Evolutionary conservation across 2,113 vertebrate species (phyloP).

Genomic region (Scolopax mira): DNA sequence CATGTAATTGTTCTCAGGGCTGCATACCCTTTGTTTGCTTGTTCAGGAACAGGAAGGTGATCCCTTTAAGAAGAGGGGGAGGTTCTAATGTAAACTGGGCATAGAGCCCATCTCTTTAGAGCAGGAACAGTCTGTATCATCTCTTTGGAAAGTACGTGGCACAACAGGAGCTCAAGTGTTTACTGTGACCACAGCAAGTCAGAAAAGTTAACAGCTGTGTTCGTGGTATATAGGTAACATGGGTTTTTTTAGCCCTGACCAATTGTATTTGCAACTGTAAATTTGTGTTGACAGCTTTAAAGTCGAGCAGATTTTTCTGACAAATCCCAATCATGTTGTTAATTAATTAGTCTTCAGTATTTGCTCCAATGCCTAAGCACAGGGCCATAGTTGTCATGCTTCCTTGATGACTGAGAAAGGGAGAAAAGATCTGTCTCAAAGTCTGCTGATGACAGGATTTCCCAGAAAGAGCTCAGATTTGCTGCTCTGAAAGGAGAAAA

Average conservation of each 20-base stretch:
- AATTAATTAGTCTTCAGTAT: neutral
- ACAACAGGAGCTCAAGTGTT: neutral
- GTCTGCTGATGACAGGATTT: neutral
- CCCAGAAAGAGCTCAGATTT: neutral
- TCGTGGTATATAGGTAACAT: neutral
- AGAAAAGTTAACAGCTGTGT: neutral
- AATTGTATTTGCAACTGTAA: neutral
- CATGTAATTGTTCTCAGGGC: neutral
- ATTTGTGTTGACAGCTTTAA: neutral
- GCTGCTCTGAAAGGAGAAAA: neutral
- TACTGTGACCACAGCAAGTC: neutral
- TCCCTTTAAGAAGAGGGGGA: neutral
- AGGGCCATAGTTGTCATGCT: neutral
- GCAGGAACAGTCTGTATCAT: neutral
- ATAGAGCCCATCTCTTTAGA: neutral
- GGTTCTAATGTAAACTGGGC: neutral
- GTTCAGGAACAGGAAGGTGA: neutral
- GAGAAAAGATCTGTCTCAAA: no score
- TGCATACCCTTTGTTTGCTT: neutral
- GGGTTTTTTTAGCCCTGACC: neutral
- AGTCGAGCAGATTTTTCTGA: slow-evolving; percentile 2
- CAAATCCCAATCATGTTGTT: neutral
- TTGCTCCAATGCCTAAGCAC: neutral
- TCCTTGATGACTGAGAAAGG: neutral
- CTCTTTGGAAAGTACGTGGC: neutral